A percentile compares a stretch with the other conserved stretches of the same genome.
These are phyloP conservation scores for Nymphalis io DNA, from an alignment of 1,140 invertebrate species.

Conservation along the genomic window DNA sequence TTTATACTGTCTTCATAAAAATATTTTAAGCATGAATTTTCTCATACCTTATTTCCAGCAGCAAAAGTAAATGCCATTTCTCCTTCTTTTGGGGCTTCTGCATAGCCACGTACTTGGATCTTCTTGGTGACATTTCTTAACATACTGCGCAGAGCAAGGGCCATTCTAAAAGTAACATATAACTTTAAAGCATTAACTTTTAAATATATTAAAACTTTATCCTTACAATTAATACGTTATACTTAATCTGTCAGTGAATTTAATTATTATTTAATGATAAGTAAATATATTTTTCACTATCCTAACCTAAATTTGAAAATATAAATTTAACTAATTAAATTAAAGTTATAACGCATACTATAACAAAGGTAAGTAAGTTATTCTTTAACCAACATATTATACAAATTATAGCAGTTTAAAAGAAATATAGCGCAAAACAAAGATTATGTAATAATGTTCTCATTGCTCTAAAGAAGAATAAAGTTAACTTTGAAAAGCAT, in stretches of 20 bases:
- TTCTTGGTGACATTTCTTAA: constrained; percentile 55
- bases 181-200: constrained; percentile 3
- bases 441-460: constrained; percentile 57
- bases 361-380: not conserved
- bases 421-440: constrained; percentile 34
- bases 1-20: no score
- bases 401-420: not conserved
- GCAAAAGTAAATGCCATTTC: constrained; percentile 94
- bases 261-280: not conserved
- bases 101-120: constrained; percentile 62
- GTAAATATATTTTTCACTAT: not conserved
- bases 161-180: constrained; percentile 59
- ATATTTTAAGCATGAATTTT: no score
- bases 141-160: constrained; percentile 59
- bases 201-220: not conserved
- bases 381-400: not conserved
- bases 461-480: not conserved
- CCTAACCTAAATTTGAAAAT: not conserved
- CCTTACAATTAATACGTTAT: not conserved
- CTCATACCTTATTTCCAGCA: constrained; percentile 89
- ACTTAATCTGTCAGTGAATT: not conserved
- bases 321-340: not conserved
- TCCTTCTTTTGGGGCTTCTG: constrained; percentile 77
- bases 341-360: not conserved
- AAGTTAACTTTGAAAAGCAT: not conserved